phyloP scores from a whole-genome alignment of 1,140 invertebrate genomes.

The Arctopsyche grandis region DNA sequence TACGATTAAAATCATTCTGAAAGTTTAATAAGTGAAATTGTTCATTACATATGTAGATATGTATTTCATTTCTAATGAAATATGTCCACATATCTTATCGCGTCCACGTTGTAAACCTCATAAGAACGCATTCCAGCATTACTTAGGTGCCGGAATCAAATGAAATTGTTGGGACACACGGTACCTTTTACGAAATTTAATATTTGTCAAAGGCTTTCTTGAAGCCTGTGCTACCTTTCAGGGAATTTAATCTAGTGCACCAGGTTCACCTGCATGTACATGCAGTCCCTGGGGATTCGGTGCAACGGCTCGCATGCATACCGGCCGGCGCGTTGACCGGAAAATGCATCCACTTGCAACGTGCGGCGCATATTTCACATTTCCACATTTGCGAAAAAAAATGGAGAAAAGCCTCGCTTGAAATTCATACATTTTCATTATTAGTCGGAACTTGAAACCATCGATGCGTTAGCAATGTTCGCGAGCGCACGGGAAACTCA shows the following conservation, averaged over 20 bases:
- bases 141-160: background rate
- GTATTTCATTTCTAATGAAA: too few species aligned
- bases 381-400: conserved; percentile 25
- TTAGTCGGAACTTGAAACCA: too few species aligned
- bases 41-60: too few species aligned
- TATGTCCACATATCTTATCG: too few species aligned
- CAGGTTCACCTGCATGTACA: too few species aligned
- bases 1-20: too few species aligned
- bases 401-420: conserved; percentile 18
- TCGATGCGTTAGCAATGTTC: too few species aligned
- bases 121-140: too few species aligned
- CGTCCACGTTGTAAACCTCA: too few species aligned
- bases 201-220: background rate
- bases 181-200: background rate
- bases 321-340: conserved; percentile 44
- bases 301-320: background rate
- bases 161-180: background rate
- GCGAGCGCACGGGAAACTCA: too few species aligned
- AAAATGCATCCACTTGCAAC: conserved; percentile 44
- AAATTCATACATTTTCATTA: conserved; percentile 38
- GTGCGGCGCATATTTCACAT: conserved; percentile 43
- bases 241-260: background rate
- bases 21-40: too few species aligned
- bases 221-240: background rate
- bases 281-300: too few species aligned